Evolutionary conservation across 2,797 vertebrate genomes (phyloP), one percentile per base, ranked within the genome.

Genomic region (Sarcophilus harrisii): DNA sequence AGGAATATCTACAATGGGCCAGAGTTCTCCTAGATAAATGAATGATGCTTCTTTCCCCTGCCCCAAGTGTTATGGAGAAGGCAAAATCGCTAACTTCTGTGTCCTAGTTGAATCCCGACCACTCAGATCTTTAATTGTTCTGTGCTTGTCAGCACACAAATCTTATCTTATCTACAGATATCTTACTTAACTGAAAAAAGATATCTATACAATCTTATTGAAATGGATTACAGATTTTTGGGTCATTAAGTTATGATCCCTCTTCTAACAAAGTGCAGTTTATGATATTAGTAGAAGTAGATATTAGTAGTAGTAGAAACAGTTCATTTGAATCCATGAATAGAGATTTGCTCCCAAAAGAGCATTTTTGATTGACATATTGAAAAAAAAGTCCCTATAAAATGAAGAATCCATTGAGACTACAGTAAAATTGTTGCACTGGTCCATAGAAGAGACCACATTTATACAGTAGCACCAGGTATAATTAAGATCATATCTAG

Each of bases 401-500:
- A 97, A 92, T 92, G 4, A 57, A 97, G 81, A 95, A 95, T 96
- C 92, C 66, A 45, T 62, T 90, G 73, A 92, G 90, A 94, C 93
- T 55, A 28, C 60, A 91, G 87, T 87, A 92, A 95, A 96, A 96
- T 93, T 62, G 59, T 94, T 95, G 38, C 28, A 66, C 93, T 92
- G 87, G 95, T 96, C 92, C 90, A 27, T 92, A 57, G 92, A 73
- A 90, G 89, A 96, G 91, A 90, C 54, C 91, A 93, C 92, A 87
- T 90, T 89, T 94, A 55, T 55, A 90, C 11, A 90, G 89, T 52
- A 90, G 29, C 54, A 55, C 96, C 92, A 96, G 27, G 57, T 55
- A 58, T 95, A 94, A 94, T 95, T 96, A 95, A 95, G 95, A 96
- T 94, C 81, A 16, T 27, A 93, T 95, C 81, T 58, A 55, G 94